Percentiles rank a stretch among this genome's conserved stretches.
phyloP scores from a whole-genome alignment of 2,888 invertebrate genomes.

The Amiota mariae region DNA sequence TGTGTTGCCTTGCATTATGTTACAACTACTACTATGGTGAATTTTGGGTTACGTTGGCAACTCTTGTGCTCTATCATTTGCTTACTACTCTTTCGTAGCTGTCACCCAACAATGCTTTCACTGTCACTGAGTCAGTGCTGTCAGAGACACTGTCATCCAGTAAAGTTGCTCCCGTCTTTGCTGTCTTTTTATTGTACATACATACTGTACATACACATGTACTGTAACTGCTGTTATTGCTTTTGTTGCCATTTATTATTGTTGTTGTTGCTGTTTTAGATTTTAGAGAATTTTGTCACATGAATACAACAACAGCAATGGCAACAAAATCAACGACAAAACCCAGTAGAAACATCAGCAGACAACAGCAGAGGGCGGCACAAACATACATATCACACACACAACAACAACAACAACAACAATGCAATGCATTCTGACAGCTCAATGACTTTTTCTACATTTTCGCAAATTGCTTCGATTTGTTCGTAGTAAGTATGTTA shows the following conservation, averaged over 20 bases:
- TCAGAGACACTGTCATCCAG: conserved; percentile 39
- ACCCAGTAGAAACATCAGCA: conserved; percentile 10
- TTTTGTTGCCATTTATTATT: conserved; percentile 45
- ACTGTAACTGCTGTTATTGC: conserved; percentile 21
- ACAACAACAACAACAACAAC: conserved; percentile 55
- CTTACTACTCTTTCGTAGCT: conserved; percentile 38
- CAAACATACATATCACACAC: conserved; percentile 55
- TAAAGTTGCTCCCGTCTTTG: background rate
- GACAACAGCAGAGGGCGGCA: conserved; percentile 18
- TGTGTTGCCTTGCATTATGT: conserved; percentile 44
- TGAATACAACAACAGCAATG: conserved; percentile 35
- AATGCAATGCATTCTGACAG: conserved; percentile 69
- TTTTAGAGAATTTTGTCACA: conserved; percentile 57
- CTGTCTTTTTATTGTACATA: background rate
- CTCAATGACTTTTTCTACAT: conserved; percentile 71
- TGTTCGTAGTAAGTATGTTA: conserved; percentile 41
- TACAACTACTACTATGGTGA: conserved; percentile 45
- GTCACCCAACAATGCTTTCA: conserved; percentile 68
- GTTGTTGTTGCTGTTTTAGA: conserved; percentile 41
- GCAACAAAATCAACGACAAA: conserved; percentile 21
- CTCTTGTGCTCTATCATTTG: conserved; percentile 18
- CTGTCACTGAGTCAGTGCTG: conserved; percentile 54
- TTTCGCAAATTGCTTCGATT: conserved; percentile 71
- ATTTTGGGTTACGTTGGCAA: conserved; percentile 29
- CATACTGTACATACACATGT: background rate